Percentiles rank a stretch among this genome's conserved stretches.
These are phyloP conservation scores for Grammomys surdaster DNA, from an alignment of 2,113 vertebrate genomes.

Conservation along the genomic window DNA sequence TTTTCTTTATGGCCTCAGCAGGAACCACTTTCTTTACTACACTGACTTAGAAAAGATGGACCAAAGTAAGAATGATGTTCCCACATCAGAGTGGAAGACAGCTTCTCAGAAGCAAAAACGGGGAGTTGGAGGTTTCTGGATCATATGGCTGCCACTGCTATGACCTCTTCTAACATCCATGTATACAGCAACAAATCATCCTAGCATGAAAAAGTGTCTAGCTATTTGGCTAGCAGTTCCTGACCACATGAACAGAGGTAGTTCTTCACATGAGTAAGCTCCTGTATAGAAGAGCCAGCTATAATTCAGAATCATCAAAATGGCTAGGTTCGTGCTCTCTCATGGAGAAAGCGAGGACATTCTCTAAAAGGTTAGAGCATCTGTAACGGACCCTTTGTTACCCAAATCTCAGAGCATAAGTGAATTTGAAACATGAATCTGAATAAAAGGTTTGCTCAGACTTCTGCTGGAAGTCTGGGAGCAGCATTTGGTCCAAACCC, in stretches of 20 bases:
- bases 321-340: background rate
- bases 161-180: background rate
- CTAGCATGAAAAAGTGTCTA: background rate
- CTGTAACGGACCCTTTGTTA: background rate
- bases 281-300: background rate
- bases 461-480: conserved; percentile 55
- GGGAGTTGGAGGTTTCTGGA: background rate
- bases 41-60: background rate
- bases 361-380: background rate
- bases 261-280: background rate
- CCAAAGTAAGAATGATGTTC: no score
- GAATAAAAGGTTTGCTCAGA: conserved; percentile 66
- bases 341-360: background rate
- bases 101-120: fast-evolving
- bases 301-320: background rate
- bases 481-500: conserved; percentile 67
- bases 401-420: conserved; percentile 32
- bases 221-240: background rate
- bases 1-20: background rate
- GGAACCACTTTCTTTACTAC: fast-evolving
- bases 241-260: background rate
- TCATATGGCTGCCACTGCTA: fast-evolving
- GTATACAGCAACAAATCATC: background rate
- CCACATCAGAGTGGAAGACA: background rate
- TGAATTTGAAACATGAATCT: conserved; percentile 62